These are phyloP conservation scores for Ancistrus triradiatus DNA, from an alignment of 2,113 vertebrate genomes.

Conservation along the genomic window DNA sequence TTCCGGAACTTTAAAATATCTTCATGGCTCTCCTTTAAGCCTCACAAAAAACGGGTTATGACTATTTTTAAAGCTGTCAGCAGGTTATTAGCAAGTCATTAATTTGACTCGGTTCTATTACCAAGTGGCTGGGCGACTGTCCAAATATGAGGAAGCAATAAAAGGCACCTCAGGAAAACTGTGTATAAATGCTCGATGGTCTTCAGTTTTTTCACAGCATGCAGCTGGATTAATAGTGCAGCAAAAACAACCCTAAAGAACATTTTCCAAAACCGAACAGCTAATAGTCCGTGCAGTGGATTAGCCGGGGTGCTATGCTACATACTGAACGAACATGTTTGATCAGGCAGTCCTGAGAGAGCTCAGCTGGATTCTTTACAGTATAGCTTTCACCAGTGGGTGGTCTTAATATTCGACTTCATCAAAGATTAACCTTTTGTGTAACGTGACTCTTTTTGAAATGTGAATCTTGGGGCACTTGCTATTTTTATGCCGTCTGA, in stretches of 20 bases:
- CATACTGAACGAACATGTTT: conserved; percentile 10
- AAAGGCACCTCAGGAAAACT: conserved; percentile 1
- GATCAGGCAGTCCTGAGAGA: conserved; percentile 25
- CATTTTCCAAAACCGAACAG: background rate
- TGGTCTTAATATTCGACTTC: conserved; percentile 54
- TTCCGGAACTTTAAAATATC: background rate
- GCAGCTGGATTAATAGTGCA: too few species aligned
- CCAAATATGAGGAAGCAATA: conserved; percentile 2
- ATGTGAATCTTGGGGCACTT: conserved; percentile 2
- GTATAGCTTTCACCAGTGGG: conserved; percentile 41
- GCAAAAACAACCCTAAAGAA: too few species aligned
- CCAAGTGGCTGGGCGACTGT: background rate
- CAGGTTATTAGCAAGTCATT: conserved; percentile 31
- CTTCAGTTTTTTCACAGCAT: too few species aligned
- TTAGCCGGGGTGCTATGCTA: background rate
- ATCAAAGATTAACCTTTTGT: conserved; percentile 47
- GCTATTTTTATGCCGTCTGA: conserved; percentile 10
- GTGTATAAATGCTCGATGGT: conserved; percentile 10
- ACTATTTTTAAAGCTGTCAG: conserved; percentile 29
- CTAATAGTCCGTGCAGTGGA: conserved; percentile 2
- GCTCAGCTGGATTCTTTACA: conserved; percentile 36
- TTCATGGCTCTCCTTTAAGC: conserved; percentile 5
- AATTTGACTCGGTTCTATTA: conserved; percentile 1
- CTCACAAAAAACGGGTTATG: conserved; percentile 13
- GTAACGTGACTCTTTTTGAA: conserved; percentile 40